phyloP scores from a whole-genome alignment of 2,797 vertebrate species.

The Pangasius krempfi region DNA sequence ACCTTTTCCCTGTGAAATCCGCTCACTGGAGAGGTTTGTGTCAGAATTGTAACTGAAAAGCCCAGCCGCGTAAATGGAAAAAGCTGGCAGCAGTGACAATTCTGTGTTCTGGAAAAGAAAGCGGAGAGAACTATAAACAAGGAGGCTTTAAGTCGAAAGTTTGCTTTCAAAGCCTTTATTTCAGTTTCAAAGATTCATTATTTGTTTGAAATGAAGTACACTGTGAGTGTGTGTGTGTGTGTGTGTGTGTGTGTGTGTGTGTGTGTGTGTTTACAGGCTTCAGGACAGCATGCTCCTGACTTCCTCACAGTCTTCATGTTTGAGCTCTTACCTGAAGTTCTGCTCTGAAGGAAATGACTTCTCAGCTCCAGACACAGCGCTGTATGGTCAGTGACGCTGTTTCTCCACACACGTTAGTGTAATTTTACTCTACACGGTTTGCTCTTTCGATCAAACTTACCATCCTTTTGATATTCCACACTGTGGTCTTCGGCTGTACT shows the following conservation, averaged over 20 bases:
- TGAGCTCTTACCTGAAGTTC: constrained; percentile 23
- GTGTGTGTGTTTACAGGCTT: constrained; percentile 34
- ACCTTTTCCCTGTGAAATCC: constrained; percentile 2
- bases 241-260: constrained; percentile 16
- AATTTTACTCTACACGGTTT: neutral
- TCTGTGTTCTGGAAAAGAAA: neutral
- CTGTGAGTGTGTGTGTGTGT: constrained; percentile 2
- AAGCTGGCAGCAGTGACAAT: neutral
- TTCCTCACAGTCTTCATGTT: constrained; percentile 28
- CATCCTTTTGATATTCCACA: neutral
- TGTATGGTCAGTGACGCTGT: constrained; percentile 46
- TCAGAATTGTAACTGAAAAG: neutral
- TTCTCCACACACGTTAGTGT: neutral
- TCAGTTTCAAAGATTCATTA: neutral
- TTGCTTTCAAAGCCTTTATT: neutral
- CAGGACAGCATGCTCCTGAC: constrained; percentile 31
- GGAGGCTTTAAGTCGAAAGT: neutral
- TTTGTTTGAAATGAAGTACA: neutral
- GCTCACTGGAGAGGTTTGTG: neutral
- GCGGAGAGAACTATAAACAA: neutral
- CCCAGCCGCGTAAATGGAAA: neutral
- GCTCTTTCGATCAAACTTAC: too few relatives aligned
- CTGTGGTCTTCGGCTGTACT: neutral
- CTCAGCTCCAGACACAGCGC: constrained; percentile 18
- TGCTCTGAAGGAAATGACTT: constrained; percentile 46